Percentiles rank a stretch among this genome's conserved stretches.
These are phyloP conservation scores for Tinea trinotella DNA, from an alignment of 2,888 invertebrate genomes.

Conservation along the genomic window DNA sequence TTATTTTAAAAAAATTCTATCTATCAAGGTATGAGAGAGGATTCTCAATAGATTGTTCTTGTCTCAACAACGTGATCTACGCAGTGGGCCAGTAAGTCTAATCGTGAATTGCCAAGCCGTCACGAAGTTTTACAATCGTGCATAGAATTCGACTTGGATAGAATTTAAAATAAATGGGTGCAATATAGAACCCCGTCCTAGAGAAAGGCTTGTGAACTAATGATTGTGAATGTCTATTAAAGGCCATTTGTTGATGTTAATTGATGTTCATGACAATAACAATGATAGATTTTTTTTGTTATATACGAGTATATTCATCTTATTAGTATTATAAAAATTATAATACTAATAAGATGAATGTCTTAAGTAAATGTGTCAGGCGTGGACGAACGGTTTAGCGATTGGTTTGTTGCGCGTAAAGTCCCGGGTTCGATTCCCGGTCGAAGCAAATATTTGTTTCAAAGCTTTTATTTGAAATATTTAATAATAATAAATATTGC, in stretches of 20 bases:
- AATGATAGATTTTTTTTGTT: not conserved
- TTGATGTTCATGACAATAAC: not conserved
- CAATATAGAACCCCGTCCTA: not conserved
- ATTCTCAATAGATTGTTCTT: not conserved
- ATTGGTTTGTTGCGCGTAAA: too few relatives aligned
- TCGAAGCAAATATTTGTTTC: too few relatives aligned
- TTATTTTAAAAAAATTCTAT: too few relatives aligned
- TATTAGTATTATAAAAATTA: too few relatives aligned
- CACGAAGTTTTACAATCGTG: slow-evolving; percentile 16
- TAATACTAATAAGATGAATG: too few relatives aligned
- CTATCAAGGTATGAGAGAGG: not conserved
- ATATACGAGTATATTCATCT: too few relatives aligned
- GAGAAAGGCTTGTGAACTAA: slow-evolving; percentile 1
- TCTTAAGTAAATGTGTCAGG: too few relatives aligned
- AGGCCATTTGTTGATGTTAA: not conserved
- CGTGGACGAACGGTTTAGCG: too few relatives aligned
- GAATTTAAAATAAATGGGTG: slow-evolving; percentile 15
- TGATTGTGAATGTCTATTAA: not conserved
- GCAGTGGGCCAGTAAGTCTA: slow-evolving; percentile 15
- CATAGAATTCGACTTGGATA: slow-evolving; percentile 13
- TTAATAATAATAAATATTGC: too few relatives aligned
- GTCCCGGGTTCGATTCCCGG: too few relatives aligned
- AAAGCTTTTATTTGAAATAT: too few relatives aligned
- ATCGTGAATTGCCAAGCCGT: slow-evolving; percentile 15
- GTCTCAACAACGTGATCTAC: slow-evolving; percentile 11